These are phyloP conservation scores for Macaca fascicularis DNA, from an alignment of 2,113 vertebrate species.

Conservation along the genomic window DNA sequence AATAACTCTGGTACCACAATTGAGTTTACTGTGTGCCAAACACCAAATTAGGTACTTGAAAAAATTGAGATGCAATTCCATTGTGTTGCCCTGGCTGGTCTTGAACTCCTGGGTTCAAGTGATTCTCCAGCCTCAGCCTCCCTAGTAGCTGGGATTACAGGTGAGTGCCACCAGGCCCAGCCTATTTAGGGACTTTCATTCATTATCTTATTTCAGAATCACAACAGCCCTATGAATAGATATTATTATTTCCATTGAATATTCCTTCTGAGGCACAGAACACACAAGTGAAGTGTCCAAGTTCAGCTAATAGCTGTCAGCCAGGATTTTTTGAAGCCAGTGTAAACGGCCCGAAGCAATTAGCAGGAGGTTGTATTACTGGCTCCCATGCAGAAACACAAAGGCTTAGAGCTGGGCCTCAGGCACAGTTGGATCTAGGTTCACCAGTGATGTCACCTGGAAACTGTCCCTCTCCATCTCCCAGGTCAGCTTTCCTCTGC, in stretches of 20 bases:
- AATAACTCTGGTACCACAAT: background rate
- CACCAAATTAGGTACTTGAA: background rate
- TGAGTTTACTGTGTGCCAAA: background rate
- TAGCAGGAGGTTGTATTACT: background rate
- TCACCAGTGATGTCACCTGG: accelerated
- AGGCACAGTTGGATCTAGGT: background rate
- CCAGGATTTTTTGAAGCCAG: background rate
- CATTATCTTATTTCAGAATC: no score
- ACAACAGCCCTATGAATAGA: accelerated
- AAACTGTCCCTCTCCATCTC: no score
- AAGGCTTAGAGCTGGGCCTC: background rate
- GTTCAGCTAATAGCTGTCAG: background rate
- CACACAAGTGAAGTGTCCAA: background rate
- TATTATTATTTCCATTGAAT: background rate
- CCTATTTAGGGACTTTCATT: background rate
- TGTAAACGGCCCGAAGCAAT: background rate
- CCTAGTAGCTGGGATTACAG: no score
- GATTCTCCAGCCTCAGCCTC: no score
- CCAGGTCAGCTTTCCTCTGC: background rate
- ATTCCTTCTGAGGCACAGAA: background rate
- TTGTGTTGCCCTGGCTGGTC: no score
- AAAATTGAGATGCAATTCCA: no score
- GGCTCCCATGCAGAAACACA: background rate
- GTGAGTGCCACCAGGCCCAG: no score
- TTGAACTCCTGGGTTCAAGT: no score